A percentile compares a stretch with the other conserved stretches of the same genome.
phyloP scores from a whole-genome alignment of 2,888 invertebrate species.

The Brenthis hecate region DNA sequence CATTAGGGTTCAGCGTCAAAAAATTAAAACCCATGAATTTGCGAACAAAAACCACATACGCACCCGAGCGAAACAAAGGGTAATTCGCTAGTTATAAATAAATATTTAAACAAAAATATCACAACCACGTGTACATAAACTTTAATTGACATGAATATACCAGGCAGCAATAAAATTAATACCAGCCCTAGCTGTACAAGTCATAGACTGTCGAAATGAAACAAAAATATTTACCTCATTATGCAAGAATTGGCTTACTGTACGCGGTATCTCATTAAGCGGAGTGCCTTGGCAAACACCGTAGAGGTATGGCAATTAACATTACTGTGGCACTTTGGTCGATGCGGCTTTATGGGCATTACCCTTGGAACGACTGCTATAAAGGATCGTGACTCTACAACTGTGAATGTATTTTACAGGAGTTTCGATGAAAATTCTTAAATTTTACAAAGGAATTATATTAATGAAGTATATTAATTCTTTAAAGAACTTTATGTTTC shows the following conservation, averaged over 20 bases:
- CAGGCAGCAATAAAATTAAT: too few relatives aligned
- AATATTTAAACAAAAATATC: too few relatives aligned
- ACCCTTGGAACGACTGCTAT: slow-evolving; percentile 25
- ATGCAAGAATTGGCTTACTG: slow-evolving; percentile 14
- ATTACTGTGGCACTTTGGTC: slow-evolving; percentile 20
- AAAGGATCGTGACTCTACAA: slow-evolving; percentile 24
- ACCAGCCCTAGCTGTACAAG: too few relatives aligned
- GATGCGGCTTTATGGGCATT: slow-evolving; percentile 31
- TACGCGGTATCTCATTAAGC: slow-evolving; percentile 52
- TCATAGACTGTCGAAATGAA: neutral
- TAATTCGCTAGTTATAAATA: too few relatives aligned
- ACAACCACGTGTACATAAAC: too few relatives aligned
- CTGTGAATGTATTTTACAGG: slow-evolving; percentile 24
- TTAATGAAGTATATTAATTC: neutral
- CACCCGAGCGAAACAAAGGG: too few relatives aligned
- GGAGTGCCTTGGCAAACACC: slow-evolving; percentile 60
- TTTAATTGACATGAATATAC: too few relatives aligned
- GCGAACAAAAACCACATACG: too few relatives aligned
- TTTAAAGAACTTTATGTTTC: neutral
- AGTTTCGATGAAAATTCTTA: slow-evolving; percentile 6
- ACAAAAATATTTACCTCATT: slow-evolving; percentile 18
- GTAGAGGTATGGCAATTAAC: slow-evolving; percentile 35
- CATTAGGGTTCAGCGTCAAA: too few relatives aligned
- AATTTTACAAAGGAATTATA: neutral
- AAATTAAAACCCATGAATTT: too few relatives aligned